phyloP scores from a whole-genome alignment of 2,797 vertebrate genomes.

The Manis javanica region DNA sequence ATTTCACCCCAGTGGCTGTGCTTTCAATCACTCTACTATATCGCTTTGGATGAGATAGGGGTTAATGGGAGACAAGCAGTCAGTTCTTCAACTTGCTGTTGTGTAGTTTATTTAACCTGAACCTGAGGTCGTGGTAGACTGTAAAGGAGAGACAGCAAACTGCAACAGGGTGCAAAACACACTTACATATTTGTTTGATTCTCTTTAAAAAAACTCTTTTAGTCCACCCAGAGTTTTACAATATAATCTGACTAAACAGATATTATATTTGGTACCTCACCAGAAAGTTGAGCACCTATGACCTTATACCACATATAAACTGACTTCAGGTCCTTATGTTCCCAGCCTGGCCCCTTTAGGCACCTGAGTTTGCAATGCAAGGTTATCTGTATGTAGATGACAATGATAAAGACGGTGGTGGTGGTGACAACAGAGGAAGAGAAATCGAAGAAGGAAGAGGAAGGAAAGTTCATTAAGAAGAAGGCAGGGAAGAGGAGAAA shows the following conservation, averaged over 20 bases:
- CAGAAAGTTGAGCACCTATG: neutral
- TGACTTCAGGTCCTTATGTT: neutral
- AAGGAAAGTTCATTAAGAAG: too few relatives aligned
- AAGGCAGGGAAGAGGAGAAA: neutral
- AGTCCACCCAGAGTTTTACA: neutral
- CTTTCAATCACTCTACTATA: neutral
- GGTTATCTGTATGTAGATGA: neutral
- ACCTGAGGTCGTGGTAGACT: neutral
- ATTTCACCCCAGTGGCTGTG: too few relatives aligned
- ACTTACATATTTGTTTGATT: neutral
- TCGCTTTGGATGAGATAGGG: neutral
- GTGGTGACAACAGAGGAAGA: fast-evolving
- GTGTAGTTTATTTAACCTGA: neutral
- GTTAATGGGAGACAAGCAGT: neutral
- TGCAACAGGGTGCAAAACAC: neutral
- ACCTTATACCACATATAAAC: neutral
- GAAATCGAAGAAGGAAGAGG: neutral
- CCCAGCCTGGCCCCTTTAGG: neutral
- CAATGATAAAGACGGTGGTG: neutral
- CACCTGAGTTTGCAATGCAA: neutral
- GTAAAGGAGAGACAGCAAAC: neutral
- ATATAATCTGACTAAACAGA: neutral
- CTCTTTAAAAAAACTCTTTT: neutral
- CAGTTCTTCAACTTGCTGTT: neutral
- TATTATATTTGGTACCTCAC: neutral